A percentile compares a stretch with the other conserved stretches of the same genome.
These are phyloP conservation scores for Lypha dubia DNA, from an alignment of 2,888 invertebrate species.

Conservation along the genomic window DNA sequence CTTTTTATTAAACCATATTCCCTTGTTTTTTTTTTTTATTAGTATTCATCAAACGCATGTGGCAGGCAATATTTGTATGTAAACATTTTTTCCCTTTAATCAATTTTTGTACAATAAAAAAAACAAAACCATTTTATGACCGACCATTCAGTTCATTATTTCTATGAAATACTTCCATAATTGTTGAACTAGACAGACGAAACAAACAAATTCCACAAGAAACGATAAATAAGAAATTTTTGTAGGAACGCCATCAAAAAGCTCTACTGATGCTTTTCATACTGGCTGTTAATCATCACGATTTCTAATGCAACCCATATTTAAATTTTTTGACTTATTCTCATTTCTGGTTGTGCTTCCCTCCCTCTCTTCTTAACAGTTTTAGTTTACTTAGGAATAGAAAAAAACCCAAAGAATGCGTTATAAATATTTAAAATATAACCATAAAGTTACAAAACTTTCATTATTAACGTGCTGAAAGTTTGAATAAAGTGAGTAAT, in stretches of 20 bases:
- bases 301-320: conserved; percentile 67
- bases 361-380: conserved; percentile 4
- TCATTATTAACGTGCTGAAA: conserved; percentile 4
- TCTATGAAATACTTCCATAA: conserved; percentile 48
- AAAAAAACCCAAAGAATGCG: not conserved
- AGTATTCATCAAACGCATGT: conserved; percentile 63
- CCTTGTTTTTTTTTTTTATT: conserved; percentile 8
- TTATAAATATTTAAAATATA: not conserved
- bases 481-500: not conserved
- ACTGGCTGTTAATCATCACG: conserved; percentile 63
- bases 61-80: conserved; percentile 53
- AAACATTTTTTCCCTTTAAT: conserved; percentile 31
- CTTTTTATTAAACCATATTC: conserved; percentile 1
- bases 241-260: conserved; percentile 6
- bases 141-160: conserved; percentile 41
- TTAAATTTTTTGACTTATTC: conserved; percentile 31
- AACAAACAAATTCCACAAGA: conserved; percentile 8
- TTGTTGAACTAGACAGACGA: not conserved
- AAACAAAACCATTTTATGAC: conserved; percentile 20
- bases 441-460: conserved; percentile 7
- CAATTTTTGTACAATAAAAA: conserved; percentile 1
- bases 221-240: conserved; percentile 40
- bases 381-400: not conserved
- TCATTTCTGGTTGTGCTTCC: conserved; percentile 2
- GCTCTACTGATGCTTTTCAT: not conserved